Conservation (phyloP, 2,113 vertebrate species). For the Microcebus tavaratra region DNA sequence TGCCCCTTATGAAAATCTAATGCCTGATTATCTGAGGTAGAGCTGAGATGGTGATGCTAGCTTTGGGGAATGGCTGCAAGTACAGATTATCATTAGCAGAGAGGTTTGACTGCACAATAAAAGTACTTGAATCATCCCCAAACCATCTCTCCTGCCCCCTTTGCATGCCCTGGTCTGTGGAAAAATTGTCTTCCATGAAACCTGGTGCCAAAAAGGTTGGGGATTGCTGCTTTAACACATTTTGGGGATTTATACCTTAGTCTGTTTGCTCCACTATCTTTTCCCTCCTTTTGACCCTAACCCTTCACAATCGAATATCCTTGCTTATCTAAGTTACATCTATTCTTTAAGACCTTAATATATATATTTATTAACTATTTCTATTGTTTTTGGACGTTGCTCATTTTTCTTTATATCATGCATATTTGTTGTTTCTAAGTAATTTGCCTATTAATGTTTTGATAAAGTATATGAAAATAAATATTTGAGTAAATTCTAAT, state of each 20-base stretch:
- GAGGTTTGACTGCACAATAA: too few species aligned
- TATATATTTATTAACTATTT: neutral
- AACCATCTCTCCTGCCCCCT: too few species aligned
- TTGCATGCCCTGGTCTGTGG: too few species aligned
- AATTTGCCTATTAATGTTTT: neutral
- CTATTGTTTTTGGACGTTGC: slow-evolving; percentile 24
- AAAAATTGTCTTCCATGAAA: too few species aligned
- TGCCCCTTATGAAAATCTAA: too few species aligned
- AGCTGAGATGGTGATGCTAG: too few species aligned
- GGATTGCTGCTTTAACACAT: neutral
- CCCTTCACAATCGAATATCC: neutral
- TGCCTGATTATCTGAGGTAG: too few species aligned
- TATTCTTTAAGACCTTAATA: neutral
- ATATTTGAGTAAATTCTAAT: slow-evolving; percentile 19
- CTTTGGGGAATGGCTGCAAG: too few species aligned
- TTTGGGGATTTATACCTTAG: neutral
- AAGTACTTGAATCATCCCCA: too few species aligned
- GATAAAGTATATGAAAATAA: slow-evolving; percentile 15
- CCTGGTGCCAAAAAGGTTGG: too few species aligned
- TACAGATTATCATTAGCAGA: too few species aligned
- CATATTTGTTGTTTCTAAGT: slow-evolving; percentile 18
- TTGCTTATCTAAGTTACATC: neutral
- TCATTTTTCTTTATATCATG: slow-evolving; percentile 10
- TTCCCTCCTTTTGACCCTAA: neutral
- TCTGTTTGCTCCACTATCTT: neutral